phyloP scores from a whole-genome alignment of 2,888 invertebrate genomes.

The Bombylius discolor region DNA sequence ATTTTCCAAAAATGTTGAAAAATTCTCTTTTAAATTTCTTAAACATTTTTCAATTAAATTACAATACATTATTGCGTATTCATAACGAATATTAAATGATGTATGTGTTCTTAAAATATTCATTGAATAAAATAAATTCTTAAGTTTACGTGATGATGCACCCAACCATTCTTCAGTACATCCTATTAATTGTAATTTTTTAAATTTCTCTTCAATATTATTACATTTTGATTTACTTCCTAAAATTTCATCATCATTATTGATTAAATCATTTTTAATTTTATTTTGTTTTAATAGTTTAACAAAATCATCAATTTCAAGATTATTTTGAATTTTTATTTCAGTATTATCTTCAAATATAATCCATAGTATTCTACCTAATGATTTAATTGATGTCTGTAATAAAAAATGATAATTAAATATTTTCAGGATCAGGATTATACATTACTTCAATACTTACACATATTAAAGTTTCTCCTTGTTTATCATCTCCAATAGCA shows the following conservation, averaged over 20 bases:
- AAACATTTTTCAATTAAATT: slow-evolving; percentile 46
- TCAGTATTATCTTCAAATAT: slow-evolving; percentile 31
- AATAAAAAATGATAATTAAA: background rate
- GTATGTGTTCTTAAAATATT: slow-evolving; percentile 44
- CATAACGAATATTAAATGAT: slow-evolving; percentile 47
- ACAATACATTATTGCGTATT: slow-evolving; percentile 46
- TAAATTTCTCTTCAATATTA: slow-evolving; percentile 19
- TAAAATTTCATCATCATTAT: slow-evolving; percentile 18
- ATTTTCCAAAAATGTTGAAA: slow-evolving; percentile 50
- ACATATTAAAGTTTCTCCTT: slow-evolving; percentile 43
- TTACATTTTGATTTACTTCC: slow-evolving; percentile 16
- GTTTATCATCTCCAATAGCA: slow-evolving; percentile 40
- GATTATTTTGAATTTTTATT: slow-evolving; percentile 18
- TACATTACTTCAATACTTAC: slow-evolving; percentile 31
- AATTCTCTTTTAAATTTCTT: slow-evolving; percentile 49
- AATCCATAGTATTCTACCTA: slow-evolving; percentile 27
- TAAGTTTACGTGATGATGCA: slow-evolving; percentile 28
- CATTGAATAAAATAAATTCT: slow-evolving; percentile 34
- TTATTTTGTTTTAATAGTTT: slow-evolving; percentile 14
- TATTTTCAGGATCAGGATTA: background rate
- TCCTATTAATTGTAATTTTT: slow-evolving; percentile 21
- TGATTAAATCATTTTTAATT: background rate
- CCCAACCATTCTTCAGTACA: slow-evolving; percentile 35
- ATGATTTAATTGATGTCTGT: slow-evolving; percentile 25
- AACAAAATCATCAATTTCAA: slow-evolving; percentile 20